phyloP scores from a whole-genome alignment of 2,888 invertebrate genomes.

The Synergus gifuensis region DNA sequence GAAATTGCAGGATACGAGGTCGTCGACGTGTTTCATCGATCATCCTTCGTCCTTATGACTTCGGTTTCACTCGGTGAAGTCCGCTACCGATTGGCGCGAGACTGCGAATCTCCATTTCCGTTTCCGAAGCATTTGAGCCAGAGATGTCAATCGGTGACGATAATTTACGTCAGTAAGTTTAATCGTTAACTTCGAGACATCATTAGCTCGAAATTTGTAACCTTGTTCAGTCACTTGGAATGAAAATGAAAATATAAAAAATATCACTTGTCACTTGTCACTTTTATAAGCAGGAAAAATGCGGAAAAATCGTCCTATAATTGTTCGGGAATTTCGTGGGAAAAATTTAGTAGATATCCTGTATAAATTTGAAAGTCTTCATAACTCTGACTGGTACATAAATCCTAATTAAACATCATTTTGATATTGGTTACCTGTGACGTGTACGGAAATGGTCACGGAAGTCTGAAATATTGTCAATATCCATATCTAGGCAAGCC shows the following conservation, averaged over 20 bases:
- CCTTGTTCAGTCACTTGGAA: neutral
- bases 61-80: constrained; percentile 23
- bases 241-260: too few relatives aligned
- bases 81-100: constrained; percentile 27
- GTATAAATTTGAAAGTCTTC: constrained; percentile 14
- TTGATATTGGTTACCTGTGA: constrained; percentile 27
- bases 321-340: too few relatives aligned
- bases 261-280: neutral
- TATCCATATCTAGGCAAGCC: constrained; percentile 33
- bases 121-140: constrained; percentile 47
- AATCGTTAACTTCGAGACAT: constrained; percentile 1
- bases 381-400: constrained; percentile 5
- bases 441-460: constrained; percentile 33
- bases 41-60: constrained; percentile 34
- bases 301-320: neutral
- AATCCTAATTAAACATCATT: constrained; percentile 32
- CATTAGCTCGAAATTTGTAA: neutral
- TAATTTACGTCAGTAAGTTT: constrained; percentile 29
- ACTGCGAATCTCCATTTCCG: constrained; percentile 55
- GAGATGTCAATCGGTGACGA: constrained; percentile 42
- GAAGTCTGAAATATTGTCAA: constrained; percentile 37
- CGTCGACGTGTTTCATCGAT: constrained; percentile 40
- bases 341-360: neutral
- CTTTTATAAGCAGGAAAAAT: neutral
- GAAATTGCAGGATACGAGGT: constrained; percentile 23